Evolutionary conservation across 2,888 invertebrate genomes (phyloP), one percentile per base, ranked within the genome.

Genomic region (Ophioninae sp.): DNA sequence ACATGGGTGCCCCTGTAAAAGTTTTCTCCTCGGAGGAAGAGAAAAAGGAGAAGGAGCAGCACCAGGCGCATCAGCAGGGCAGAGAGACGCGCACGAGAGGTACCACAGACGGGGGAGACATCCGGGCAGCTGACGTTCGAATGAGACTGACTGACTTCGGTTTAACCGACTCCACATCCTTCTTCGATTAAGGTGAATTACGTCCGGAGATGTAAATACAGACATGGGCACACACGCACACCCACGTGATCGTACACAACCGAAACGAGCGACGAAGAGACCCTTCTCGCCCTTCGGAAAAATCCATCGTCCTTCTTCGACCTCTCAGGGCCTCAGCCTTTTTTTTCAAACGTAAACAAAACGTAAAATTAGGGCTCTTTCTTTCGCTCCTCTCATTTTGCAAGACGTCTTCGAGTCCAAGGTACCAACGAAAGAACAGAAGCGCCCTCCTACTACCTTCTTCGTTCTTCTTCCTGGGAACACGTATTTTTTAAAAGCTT

Each of bases 91-190:
- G 70, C 70, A 78, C 84, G 83, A 82, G 81, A 83, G 83, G 81
- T 83, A 76, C 86, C 90, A 91, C 90, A 92, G 91, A 92, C 92
- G 92, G 93, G 92, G 92, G 92, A 92, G 92, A 93, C 92, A 93
- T 93, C 92, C 92, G 92, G 92, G 92, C 92, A 93, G 92, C 92
- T 93, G 92, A 93, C 92, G 92, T 91, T 90, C 85, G 89, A 91
- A 91, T 90, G 90, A 92, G 91, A 91, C 91, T 91, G 89, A 89
- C 89, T 88, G 91, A 92, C 91, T 92, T 91, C 89, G 90, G 92
- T 91, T 92, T 91, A 93, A 93, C 93, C 92, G 92, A 92, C 92
- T 92, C 92, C 92, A 92, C 93, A 92, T 93, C 92, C 93, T 92
- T 90, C 91, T 90, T 92, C 92, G 92, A 92, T 92, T 92, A 92